These are phyloP conservation scores for Platerodrilus igneus DNA, from an alignment of 2,888 invertebrate species.

Conservation along the genomic window DNA sequence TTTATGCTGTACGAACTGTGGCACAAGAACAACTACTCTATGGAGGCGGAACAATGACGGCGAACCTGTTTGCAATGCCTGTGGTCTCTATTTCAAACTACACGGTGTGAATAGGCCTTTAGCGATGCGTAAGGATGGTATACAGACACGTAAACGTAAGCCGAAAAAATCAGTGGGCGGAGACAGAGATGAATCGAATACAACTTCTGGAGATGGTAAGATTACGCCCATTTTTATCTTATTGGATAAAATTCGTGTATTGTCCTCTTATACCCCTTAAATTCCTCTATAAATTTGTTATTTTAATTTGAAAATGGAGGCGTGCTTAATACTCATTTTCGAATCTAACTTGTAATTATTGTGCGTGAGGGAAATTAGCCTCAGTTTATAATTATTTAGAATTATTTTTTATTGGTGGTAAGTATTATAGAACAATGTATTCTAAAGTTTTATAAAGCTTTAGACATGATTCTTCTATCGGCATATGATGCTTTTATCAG, in stretches of 20 bases:
- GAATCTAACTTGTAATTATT: too few relatives aligned
- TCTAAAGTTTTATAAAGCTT: too few relatives aligned
- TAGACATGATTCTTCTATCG: too few relatives aligned
- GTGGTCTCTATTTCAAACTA: slow-evolving; percentile 93
- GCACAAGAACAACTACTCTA: slow-evolving; percentile 93
- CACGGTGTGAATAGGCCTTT: slow-evolving; percentile 89
- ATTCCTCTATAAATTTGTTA: not conserved
- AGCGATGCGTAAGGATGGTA: slow-evolving; percentile 95
- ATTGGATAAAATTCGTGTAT: slow-evolving; percentile 11
- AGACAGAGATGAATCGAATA: slow-evolving; percentile 44
- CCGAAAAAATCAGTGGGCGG: slow-evolving; percentile 72
- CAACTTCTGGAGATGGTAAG: slow-evolving; percentile 44
- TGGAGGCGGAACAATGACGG: slow-evolving; percentile 98
- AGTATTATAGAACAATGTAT: too few relatives aligned
- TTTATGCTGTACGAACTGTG: slow-evolving; percentile 93
- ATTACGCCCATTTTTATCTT: too few relatives aligned
- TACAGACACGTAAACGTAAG: slow-evolving; percentile 93
- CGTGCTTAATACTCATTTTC: too few relatives aligned
- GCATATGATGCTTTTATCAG: too few relatives aligned
- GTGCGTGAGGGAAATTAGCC: too few relatives aligned
- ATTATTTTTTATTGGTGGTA: too few relatives aligned
- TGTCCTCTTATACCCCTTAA: slow-evolving; percentile 2
- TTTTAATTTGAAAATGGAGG: too few relatives aligned
- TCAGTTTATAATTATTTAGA: too few relatives aligned
- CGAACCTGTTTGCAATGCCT: slow-evolving; percentile 98